These are phyloP conservation scores for Maniola jurtina DNA, from an alignment of 1,140 invertebrate genomes.

Conservation along the genomic window DNA sequence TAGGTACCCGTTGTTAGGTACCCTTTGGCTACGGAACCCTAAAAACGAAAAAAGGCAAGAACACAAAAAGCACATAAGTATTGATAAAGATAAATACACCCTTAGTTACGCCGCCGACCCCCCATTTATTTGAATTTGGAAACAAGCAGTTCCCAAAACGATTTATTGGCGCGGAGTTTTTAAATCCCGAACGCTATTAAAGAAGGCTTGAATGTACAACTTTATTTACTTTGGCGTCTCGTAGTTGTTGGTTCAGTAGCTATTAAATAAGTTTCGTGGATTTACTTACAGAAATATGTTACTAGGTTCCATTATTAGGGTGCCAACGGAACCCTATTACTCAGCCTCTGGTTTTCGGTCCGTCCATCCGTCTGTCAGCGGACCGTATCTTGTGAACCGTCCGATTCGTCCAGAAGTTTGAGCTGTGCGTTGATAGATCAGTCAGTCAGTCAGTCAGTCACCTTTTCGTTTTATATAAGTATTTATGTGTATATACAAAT, in stretches of 20 bases:
- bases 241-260: slow-evolving; percentile 5
- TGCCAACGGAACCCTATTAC: too few relatives aligned
- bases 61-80: neutral
- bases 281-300: slow-evolving; percentile 1
- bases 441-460: too few relatives aligned
- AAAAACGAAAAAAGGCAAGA: neutral
- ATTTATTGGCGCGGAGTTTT: slow-evolving; percentile 27
- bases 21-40: too few relatives aligned
- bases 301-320: neutral
- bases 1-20: too few relatives aligned
- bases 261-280: neutral
- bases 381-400: too few relatives aligned
- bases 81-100: slow-evolving; percentile 7
- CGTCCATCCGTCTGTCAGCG: too few relatives aligned
- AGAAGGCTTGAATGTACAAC: slow-evolving; percentile 10
- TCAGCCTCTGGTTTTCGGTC: too few relatives aligned
- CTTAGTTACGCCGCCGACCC: neutral
- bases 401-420: too few relatives aligned
- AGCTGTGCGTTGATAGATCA: too few relatives aligned
- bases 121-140: slow-evolving; percentile 30
- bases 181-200: slow-evolving; percentile 23
- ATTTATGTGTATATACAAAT: too few relatives aligned
- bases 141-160: slow-evolving; percentile 16
- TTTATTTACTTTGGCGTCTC: slow-evolving; percentile 13
- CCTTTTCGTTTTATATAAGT: too few relatives aligned